Evolutionary conservation across 2,888 invertebrate species (phyloP), one percentile per base, ranked within the genome.

Genomic region (Apamea crenata): DNA sequence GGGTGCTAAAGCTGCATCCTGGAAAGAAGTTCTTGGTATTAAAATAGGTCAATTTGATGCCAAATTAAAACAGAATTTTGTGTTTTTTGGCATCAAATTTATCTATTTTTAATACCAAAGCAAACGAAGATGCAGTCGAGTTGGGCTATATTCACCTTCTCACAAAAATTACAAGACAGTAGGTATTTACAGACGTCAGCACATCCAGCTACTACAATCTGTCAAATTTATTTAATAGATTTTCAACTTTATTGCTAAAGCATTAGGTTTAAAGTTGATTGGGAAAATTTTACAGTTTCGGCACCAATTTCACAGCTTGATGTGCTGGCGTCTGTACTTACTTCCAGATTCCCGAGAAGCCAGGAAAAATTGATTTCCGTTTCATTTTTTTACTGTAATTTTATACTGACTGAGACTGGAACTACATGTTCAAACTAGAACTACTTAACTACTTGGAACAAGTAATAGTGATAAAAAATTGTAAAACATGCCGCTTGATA

Each of bases 381-480:
- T 50, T 21, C 4, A 7, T 29, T 69, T 56, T 50, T 32, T 69
- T 1, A 69, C 29, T 21, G 47, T 69, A 29, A 47, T 29, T 69
- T 21, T n/a, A 69, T 21, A 29, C 53, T 66, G 40, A 40, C 40
- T 40, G 40, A 40, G 40, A 40, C 40, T 40, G 53, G 68, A 67
- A 25, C 59, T 50, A 56, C 32, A 66, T 56, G 67, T 63, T 36
- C 16, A 56, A 16, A 66, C 8, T 63, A 65, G 61, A 82, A 67
- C 32, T 32, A 44, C 40, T 7, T 10, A 70, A 10, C 7, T 14
- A 70, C 16, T 36, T 53, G 8, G 29, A 87, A 88, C 83, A 87
- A 84, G 73, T 56, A 56, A 69, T 69, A 74, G 53, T 80, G 87
- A 85, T 87, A 85, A 83, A 83, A 86, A 75, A 75, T 29, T 65